phyloP scores from a whole-genome alignment of 2,888 invertebrate species.

The Synergus laeviventris region DNA sequence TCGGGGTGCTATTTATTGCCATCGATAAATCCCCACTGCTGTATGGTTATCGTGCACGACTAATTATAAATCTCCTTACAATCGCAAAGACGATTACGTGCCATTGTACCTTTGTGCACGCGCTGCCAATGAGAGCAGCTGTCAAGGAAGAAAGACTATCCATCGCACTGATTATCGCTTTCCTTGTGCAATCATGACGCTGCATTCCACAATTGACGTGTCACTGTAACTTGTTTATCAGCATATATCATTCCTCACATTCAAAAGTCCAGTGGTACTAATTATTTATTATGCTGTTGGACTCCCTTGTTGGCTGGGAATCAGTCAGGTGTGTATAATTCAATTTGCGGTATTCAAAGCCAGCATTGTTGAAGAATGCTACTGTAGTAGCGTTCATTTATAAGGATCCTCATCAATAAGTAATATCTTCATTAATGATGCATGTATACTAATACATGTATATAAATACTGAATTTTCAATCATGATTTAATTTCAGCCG shows the following conservation, averaged over 20 bases:
- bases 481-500: too few relatives aligned
- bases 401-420: too few relatives aligned
- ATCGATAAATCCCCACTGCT: conserved; percentile 8
- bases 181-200: not conserved
- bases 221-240: not conserved
- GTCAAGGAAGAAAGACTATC: not conserved
- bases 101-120: conserved; percentile 8
- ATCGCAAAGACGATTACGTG: conserved; percentile 18
- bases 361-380: not conserved
- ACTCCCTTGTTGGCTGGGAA: not conserved
- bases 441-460: too few relatives aligned
- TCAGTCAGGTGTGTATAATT: not conserved
- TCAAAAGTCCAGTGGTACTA: not conserved
- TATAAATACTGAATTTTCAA: too few relatives aligned
- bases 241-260: not conserved
- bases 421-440: too few relatives aligned
- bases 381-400: not conserved
- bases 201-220: not conserved
- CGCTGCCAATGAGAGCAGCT: conserved; percentile 3
- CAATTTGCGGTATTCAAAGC: not conserved
- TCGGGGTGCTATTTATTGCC: conserved; percentile 31
- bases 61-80: conserved; percentile 21
- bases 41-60: not conserved
- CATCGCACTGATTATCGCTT: not conserved
- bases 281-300: not conserved